These are phyloP conservation scores for Seriola aureovittata DNA, from an alignment of 2,113 vertebrate species.

Conservation along the genomic window DNA sequence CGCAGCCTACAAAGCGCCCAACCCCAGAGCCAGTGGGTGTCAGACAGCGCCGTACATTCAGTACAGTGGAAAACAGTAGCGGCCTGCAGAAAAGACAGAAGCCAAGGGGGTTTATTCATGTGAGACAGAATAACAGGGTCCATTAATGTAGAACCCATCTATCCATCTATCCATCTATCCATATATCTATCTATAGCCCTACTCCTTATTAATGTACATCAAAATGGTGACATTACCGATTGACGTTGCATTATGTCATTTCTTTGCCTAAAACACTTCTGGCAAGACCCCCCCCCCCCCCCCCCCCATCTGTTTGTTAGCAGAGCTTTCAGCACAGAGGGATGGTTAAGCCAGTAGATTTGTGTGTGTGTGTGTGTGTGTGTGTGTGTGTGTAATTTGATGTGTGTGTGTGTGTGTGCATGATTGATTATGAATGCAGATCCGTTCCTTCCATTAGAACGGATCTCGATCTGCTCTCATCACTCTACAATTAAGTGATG, in stretches of 20 bases:
- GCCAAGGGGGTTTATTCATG: constrained; percentile 21
- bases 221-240: constrained; percentile 53
- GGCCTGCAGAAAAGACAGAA: constrained; percentile 47
- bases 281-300: constrained; percentile 18
- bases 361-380: constrained; percentile 44
- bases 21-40: constrained; percentile 71
- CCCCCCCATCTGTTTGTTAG: constrained; percentile 65
- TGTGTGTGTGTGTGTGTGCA: constrained; percentile 52
- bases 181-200: constrained; percentile 10
- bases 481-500: constrained; percentile 22
- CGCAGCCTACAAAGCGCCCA: constrained; percentile 74
- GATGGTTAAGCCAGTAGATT: constrained; percentile 52
- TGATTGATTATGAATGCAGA: constrained; percentile 66
- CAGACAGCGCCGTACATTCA: constrained; percentile 72
- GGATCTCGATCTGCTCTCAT: constrained; percentile 30
- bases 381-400: not conserved
- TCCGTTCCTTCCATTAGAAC: constrained; percentile 44
- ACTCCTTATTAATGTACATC: constrained; percentile 5
- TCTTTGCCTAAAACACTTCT: constrained; percentile 60
- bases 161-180: constrained; percentile 18
- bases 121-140: constrained; percentile 9
- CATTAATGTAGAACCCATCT: not conserved
- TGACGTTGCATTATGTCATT: constrained; percentile 68
- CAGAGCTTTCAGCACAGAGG: constrained; percentile 66
- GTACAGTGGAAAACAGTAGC: constrained; percentile 51